A percentile compares a stretch with the other conserved stretches of the same genome.
Conservation (phyloP, 2,113 vertebrate species). For the Crotalus helleri region DNA sequence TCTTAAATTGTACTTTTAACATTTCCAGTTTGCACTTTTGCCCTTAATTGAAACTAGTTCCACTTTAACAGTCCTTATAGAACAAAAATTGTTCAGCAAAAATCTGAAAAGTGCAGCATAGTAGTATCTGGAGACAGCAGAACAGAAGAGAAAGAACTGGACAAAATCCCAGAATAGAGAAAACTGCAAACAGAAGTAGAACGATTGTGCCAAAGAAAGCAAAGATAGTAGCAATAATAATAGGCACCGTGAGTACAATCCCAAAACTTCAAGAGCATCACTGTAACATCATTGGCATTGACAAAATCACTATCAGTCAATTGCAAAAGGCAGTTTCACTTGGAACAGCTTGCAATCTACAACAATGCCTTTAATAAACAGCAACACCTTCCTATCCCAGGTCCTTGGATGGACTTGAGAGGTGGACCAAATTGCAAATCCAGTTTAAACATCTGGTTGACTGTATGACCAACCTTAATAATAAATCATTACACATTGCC, state of each 20-base stretch:
- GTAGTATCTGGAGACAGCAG: neutral
- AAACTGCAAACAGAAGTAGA: neutral
- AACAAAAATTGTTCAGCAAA: neutral
- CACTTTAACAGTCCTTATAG: neutral
- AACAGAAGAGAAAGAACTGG: neutral
- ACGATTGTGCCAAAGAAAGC: neutral
- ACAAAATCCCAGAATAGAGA: neutral
- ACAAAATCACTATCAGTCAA: neutral
- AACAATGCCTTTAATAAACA: neutral
- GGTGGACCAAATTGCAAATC: neutral
- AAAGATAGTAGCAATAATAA: neutral
- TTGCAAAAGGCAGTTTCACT: neutral
- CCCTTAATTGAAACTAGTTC: neutral
- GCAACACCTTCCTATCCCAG: neutral
- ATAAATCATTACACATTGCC: conserved; percentile 30
- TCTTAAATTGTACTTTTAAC: neutral
- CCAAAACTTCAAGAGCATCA: neutral
- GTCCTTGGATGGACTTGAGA: neutral
- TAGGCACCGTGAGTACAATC: neutral
- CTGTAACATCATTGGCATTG: neutral
- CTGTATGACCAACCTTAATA: neutral
- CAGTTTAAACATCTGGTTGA: neutral
- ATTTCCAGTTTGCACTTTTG: neutral
- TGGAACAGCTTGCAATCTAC: too few relatives aligned
- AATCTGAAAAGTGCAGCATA: neutral